Conservation (phyloP, 2,797 vertebrate species). For the Aeoliscus strigatus region DNA sequence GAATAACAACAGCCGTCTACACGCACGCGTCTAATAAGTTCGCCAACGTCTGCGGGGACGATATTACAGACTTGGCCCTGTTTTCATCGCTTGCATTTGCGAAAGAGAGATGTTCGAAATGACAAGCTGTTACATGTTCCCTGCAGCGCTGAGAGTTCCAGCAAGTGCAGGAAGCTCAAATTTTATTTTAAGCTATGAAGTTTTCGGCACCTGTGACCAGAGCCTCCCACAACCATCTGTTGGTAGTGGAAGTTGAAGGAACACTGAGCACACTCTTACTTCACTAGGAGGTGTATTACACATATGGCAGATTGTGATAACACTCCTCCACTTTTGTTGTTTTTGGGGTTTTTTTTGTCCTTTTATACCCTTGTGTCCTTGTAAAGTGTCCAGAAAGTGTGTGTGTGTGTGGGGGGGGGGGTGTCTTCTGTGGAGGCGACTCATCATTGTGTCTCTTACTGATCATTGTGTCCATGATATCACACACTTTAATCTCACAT, state of each 20-base stretch:
- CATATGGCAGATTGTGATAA: constrained; percentile 5
- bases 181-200: constrained; percentile 25
- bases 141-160: constrained; percentile 25
- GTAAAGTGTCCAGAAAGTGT: too few relatives aligned
- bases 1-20: constrained; percentile 19
- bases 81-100: constrained; percentile 16
- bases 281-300: constrained; percentile 5
- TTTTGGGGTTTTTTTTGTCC: neutral
- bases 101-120: constrained; percentile 13
- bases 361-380: constrained; percentile 1
- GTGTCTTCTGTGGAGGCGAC: too few relatives aligned
- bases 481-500: too few relatives aligned
- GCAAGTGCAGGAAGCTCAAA: constrained; percentile 27
- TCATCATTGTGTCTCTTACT: too few relatives aligned
- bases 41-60: constrained; percentile 23
- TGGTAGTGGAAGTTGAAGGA: constrained; percentile 21
- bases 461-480: too few relatives aligned
- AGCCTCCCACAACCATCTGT: constrained; percentile 45
- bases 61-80: constrained; percentile 16
- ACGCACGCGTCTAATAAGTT: constrained; percentile 35
- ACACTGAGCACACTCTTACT: too few relatives aligned
- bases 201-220: constrained; percentile 29
- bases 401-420: too few relatives aligned
- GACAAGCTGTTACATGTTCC: constrained; percentile 38
- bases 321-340: neutral